phyloP scores from a whole-genome alignment of 2,113 vertebrate species.

The Grammatotria lemairii region DNA sequence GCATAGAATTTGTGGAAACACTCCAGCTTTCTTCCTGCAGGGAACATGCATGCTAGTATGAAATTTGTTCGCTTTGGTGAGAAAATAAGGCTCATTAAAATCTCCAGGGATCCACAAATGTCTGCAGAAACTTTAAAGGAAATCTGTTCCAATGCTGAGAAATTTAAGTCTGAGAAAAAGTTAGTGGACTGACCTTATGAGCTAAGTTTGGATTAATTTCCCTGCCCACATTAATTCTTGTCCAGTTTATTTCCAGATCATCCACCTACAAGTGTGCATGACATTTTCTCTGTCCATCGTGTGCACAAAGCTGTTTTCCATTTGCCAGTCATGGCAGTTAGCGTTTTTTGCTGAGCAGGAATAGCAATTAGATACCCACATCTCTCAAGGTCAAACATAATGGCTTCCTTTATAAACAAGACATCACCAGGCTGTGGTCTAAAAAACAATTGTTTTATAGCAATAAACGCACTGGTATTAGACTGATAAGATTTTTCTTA shows the following conservation, averaged over 20 bases:
- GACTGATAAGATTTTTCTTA: neutral
- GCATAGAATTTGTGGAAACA: neutral
- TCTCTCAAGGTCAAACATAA: slow-evolving; percentile 45
- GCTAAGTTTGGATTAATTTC: neutral
- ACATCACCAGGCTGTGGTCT: slow-evolving; percentile 12
- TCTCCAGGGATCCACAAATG: neutral
- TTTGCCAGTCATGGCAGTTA: neutral
- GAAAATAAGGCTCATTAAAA: neutral
- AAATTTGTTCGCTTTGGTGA: neutral
- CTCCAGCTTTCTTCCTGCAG: neutral
- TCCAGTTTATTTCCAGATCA: neutral
- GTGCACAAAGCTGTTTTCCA: neutral
- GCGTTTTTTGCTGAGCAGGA: slow-evolving; percentile 12
- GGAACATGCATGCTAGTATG: neutral
- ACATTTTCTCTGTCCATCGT: neutral
- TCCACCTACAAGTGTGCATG: neutral
- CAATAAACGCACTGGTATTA: slow-evolving; percentile 5
- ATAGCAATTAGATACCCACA: slow-evolving; percentile 29
- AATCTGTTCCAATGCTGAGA: neutral
- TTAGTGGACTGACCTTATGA: neutral
- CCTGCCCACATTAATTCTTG: neutral
- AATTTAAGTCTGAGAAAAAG: neutral
- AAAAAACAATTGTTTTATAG: slow-evolving; percentile 15
- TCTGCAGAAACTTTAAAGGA: neutral
- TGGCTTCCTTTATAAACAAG: slow-evolving; percentile 33